Evolutionary conservation across 2,888 invertebrate species (phyloP).

Genomic region (Blastobasis adustella): DNA sequence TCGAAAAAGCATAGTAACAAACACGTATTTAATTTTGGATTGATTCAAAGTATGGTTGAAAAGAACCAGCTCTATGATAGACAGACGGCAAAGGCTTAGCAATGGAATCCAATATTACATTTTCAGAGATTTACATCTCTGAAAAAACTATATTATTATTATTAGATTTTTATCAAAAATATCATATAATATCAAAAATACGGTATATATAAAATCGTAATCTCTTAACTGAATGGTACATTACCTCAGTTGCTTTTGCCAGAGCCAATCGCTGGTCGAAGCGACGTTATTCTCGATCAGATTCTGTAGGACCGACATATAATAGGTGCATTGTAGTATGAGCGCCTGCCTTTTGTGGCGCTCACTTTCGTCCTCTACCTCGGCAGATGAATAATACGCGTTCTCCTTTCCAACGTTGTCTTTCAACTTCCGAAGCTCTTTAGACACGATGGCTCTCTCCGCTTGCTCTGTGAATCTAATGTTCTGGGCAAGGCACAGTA

Average conservation of each 20-base stretch:
- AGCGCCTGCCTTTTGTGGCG: slow-evolving; percentile 93
- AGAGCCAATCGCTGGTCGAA: slow-evolving; percentile 87
- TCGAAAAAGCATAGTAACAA: too few relatives aligned
- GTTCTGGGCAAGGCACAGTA: slow-evolving; percentile 89
- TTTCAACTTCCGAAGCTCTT: slow-evolving; percentile 74
- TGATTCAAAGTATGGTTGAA: too few relatives aligned
- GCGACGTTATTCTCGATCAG: slow-evolving; percentile 82
- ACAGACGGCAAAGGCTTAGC: too few relatives aligned
- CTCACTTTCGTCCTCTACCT: slow-evolving; percentile 75
- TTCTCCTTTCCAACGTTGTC: slow-evolving; percentile 68
- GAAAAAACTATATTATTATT: too few relatives aligned
- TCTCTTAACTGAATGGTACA: too few relatives aligned
- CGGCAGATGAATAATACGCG: slow-evolving; percentile 63
- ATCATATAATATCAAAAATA: too few relatives aligned
- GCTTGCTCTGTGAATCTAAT: slow-evolving; percentile 89
- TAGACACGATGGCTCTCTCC: slow-evolving; percentile 84
- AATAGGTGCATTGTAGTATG: slow-evolving; percentile 94
- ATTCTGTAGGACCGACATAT: slow-evolving; percentile 86
- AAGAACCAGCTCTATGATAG: too few relatives aligned
- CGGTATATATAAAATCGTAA: too few relatives aligned
- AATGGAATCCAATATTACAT: too few relatives aligned
- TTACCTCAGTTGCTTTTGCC: slow-evolving; percentile 95
- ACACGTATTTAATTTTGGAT: too few relatives aligned
- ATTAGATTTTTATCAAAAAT: too few relatives aligned
- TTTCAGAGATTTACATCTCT: too few relatives aligned